Percentiles rank a stretch among this genome's conserved stretches.
These are phyloP conservation scores for Cabera pusaria DNA, from an alignment of 2,888 invertebrate genomes.

Conservation along the genomic window DNA sequence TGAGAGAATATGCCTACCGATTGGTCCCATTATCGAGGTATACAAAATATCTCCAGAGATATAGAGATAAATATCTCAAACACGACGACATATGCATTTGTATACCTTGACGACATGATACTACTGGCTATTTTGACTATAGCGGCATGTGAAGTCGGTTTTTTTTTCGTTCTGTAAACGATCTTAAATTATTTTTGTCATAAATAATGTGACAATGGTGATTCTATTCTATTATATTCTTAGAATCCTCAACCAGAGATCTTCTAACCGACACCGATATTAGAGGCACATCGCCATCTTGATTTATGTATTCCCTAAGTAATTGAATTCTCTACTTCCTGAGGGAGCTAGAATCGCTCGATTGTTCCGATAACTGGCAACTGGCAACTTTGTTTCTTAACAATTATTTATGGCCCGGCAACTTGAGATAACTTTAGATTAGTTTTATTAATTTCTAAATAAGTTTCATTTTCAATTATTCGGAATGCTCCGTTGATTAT, in stretches of 20 bases:
- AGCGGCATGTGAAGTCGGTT: no score
- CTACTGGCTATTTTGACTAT: no score
- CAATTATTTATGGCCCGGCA: constrained; percentile 30
- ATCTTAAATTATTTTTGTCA: no score
- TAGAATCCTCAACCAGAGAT: constrained; percentile 9
- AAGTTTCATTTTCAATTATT: constrained; percentile 21
- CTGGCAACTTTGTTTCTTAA: constrained; percentile 29
- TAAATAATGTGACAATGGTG: no score
- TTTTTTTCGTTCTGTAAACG: no score
- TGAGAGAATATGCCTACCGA: no score
- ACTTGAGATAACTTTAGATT: constrained; percentile 27
- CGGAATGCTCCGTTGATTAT: neutral
- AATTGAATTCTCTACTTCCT: constrained; percentile 57
- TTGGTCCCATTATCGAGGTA: no score
- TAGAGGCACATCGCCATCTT: constrained; percentile 47
- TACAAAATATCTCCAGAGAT: no score
- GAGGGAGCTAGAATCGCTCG: constrained; percentile 26
- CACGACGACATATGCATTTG: no score
- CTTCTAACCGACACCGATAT: constrained; percentile 32
- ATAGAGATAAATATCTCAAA: no score
- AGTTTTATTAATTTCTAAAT: constrained; percentile 33
- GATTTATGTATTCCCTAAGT: constrained; percentile 62
- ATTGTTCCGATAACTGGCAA: constrained; percentile 27
- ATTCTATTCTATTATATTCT: no score
- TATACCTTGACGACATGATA: no score